These are phyloP conservation scores for Pemphigus obesinymphae DNA, from an alignment of 1,140 invertebrate genomes.

Conservation along the genomic window DNA sequence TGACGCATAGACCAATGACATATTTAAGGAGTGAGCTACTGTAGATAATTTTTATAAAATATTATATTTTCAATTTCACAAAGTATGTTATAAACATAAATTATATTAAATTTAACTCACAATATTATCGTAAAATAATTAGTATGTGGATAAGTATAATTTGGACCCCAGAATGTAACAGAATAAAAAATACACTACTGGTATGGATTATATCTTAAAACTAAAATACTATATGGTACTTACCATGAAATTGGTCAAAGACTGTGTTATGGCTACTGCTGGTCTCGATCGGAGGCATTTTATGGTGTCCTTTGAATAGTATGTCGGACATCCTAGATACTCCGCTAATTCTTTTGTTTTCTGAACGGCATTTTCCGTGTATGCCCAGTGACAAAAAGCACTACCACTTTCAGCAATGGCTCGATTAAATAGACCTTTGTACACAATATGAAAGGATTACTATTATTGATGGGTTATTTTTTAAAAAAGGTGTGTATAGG, in stretches of 20 bases:
- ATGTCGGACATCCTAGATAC: slow-evolving; percentile 64
- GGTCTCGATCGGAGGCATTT: slow-evolving; percentile 65
- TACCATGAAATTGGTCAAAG: slow-evolving; percentile 26
- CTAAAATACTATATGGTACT: background rate
- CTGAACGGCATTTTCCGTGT: slow-evolving; percentile 60
- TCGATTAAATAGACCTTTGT: slow-evolving; percentile 60
- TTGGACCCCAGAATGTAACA: too few relatives aligned
- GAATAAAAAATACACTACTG: too few relatives aligned
- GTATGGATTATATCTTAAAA: background rate
- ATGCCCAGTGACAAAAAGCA: slow-evolving; percentile 65
- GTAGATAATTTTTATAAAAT: too few relatives aligned
- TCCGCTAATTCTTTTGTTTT: slow-evolving; percentile 64
- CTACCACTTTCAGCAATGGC: slow-evolving; percentile 77
- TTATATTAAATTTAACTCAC: too few relatives aligned
- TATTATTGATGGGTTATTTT: background rate
- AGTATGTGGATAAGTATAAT: too few relatives aligned
- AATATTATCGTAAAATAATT: too few relatives aligned
- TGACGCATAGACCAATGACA: too few relatives aligned
- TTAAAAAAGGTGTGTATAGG: too few relatives aligned
- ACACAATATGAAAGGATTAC: background rate
- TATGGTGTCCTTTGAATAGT: slow-evolving; percentile 58
- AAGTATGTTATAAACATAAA: too few relatives aligned
- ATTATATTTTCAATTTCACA: too few relatives aligned
- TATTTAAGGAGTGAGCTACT: too few relatives aligned
- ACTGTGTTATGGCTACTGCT: slow-evolving; percentile 54